Evolutionary conservation across 2,888 invertebrate species (phyloP), one percentile per base, ranked within the genome.

Genomic region (Phrixothrix hirtus): DNA sequence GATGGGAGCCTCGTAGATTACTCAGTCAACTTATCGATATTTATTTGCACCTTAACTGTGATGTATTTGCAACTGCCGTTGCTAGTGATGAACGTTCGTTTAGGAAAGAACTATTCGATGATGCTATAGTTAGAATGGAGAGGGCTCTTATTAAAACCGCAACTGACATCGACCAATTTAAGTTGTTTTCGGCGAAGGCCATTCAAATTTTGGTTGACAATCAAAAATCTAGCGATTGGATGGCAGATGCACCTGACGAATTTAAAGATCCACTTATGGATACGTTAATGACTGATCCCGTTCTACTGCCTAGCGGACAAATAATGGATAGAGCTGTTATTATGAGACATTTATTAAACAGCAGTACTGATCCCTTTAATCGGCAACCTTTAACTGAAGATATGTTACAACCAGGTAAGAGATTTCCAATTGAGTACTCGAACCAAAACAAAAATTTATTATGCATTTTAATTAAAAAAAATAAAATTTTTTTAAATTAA

Each of bases 71-170:
- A 64, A 86, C 88, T 61, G 95, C 95, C 49, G 83, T 98, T 52
- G 97, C 97, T 27, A 89, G 89, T 55, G 98, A 99, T 75, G 98
- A 99, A 92, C 83, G 96, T 66, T 97, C 97, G 13, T 98, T 96
- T 79, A 86, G 89, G 59, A 89, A 90, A 73, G 92, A 94, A 70
- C 78, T 97, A 48, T 97, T 99, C 76, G 89, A 91, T 58, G 93
- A 93, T 74, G 96, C 96, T 2, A 86, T 94, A 2, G 79, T 83
- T 37, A 83, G 93, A 50, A 83, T 99, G 74, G 85, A 88, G 64
- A 85, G 89, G 65, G 85, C 86, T 1, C 82, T 85, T 55, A 94
- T 98, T 67, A 94, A 96, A 73, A 88, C 92, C 0, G 79, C 85
- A 4, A 81, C 85, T 5, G 91, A 96, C 73, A 88, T 95, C 49